Percentiles rank a stretch among this genome's conserved stretches.
These are phyloP conservation scores for Uloborus plumipes DNA, from an alignment of 2,888 invertebrate genomes.

Conservation along the genomic window DNA sequence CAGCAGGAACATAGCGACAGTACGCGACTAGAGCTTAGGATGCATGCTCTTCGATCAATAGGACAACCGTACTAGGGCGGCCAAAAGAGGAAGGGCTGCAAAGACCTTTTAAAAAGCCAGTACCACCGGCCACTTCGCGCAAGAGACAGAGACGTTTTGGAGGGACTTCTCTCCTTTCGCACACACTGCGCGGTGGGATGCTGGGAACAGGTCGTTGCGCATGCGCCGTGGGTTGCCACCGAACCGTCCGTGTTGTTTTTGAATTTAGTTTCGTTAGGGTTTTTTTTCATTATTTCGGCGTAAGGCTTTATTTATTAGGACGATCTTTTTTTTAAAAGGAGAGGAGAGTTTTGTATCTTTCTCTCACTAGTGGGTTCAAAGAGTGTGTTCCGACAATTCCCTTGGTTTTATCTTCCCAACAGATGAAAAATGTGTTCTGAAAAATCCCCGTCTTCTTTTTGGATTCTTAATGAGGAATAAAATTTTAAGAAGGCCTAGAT, in stretches of 20 bases:
- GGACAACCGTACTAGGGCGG: conserved; percentile 54
- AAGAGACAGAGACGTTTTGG: conserved; percentile 30
- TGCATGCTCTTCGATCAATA: conserved; percentile 49
- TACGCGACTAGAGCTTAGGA: conserved; percentile 13
- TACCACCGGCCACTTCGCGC: conserved; percentile 4
- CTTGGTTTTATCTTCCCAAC: too few relatives aligned
- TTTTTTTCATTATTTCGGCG: too few relatives aligned
- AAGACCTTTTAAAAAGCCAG: conserved; percentile 35
- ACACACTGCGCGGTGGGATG: conserved; percentile 28
- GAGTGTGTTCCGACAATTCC: too few relatives aligned
- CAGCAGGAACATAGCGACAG: conserved; percentile 35
- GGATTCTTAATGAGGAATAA: too few relatives aligned
- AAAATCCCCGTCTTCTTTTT: too few relatives aligned
- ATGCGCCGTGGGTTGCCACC: conserved; percentile 23
- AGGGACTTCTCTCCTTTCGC: conserved; percentile 21
- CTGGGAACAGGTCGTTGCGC: conserved; percentile 54
- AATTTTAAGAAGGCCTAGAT: too few relatives aligned
- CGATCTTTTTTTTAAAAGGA: too few relatives aligned
- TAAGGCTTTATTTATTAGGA: too few relatives aligned
- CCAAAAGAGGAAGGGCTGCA: conserved; percentile 10
- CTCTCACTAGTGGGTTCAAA: too few relatives aligned
- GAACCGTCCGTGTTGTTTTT: neutral
- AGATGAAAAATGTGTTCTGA: too few relatives aligned
- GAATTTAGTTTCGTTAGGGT: too few relatives aligned
- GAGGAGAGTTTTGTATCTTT: too few relatives aligned